Conservation (phyloP, 2,113 vertebrate species). For the Suncus etruscus region DNA sequence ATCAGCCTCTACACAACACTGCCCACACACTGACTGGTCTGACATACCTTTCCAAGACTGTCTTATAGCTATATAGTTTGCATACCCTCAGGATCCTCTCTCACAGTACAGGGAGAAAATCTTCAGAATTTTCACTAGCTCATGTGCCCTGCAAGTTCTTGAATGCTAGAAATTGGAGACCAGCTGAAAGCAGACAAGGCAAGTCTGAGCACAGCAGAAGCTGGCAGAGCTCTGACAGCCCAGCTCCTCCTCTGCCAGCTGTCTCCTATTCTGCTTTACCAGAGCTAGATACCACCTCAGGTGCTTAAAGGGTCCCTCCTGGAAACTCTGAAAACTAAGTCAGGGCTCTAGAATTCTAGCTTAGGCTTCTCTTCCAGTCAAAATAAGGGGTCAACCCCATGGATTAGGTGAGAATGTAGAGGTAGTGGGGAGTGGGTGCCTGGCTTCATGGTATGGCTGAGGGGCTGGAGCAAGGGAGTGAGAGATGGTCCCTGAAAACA, state of each 20-base stretch:
- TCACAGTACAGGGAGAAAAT: accelerated
- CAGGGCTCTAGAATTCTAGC: too few relatives aligned
- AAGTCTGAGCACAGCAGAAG: conserved; percentile 1
- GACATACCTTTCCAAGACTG: conserved; percentile 14
- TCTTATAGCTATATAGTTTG: not conserved
- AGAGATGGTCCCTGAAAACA: not conserved
- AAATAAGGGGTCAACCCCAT: not conserved
- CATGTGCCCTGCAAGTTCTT: not conserved
- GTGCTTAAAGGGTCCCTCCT: not conserved
- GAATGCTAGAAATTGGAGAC: not conserved
- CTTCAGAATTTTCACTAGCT: not conserved
- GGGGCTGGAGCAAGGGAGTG: too few relatives aligned
- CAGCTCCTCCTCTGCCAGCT: too few relatives aligned
- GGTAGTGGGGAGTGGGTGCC: too few relatives aligned
- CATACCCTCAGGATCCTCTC: not conserved
- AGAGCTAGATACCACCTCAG: too few relatives aligned
- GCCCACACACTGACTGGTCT: not conserved
- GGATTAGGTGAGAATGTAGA: not conserved
- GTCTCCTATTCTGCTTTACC: too few relatives aligned
- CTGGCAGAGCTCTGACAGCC: too few relatives aligned
- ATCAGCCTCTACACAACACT: not conserved
- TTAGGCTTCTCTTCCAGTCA: not conserved
- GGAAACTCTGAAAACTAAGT: not conserved
- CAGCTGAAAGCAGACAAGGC: conserved; percentile 25
- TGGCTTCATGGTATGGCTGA: too few relatives aligned